Percentiles rank a stretch among this genome's conserved stretches.
These are phyloP conservation scores for Iguana delicatissima DNA, from an alignment of 2,797 vertebrate species.

Conservation along the genomic window DNA sequence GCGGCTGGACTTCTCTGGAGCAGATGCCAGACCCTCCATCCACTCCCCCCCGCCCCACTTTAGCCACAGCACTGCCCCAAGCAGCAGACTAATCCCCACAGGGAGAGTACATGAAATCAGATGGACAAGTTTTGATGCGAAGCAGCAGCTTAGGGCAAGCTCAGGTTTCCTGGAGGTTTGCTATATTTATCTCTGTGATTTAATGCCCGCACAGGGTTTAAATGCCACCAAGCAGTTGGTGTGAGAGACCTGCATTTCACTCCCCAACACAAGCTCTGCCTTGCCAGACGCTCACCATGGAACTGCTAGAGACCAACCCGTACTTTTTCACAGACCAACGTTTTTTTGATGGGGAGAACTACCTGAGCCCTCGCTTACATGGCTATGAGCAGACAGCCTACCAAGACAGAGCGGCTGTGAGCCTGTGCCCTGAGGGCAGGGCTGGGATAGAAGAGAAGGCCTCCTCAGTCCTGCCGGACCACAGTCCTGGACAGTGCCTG, in stretches of 20 bases:
- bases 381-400: slow-evolving; percentile 87
- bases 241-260: slow-evolving; percentile 80
- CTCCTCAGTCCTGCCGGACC: slow-evolving; percentile 84
- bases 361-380: slow-evolving; percentile 89
- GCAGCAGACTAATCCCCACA: slow-evolving; percentile 51
- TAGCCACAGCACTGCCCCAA: not conserved
- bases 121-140: slow-evolving; percentile 96
- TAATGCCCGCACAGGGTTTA: slow-evolving; percentile 97
- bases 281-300: slow-evolving; percentile 83
- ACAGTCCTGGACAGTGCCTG: slow-evolving; percentile 95
- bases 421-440: slow-evolving; percentile 83
- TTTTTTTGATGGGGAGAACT: slow-evolving; percentile 95
- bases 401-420: slow-evolving; percentile 87
- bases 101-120: slow-evolving; percentile 85
- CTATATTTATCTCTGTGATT: slow-evolving; percentile 99
- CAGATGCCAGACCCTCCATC: slow-evolving; percentile 53
- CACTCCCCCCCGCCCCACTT: slow-evolving; percentile 64
- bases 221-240: slow-evolving; percentile 99
- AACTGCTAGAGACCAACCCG: slow-evolving; percentile 98
- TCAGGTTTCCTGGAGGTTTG: slow-evolving; percentile 95
- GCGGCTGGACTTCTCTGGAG: slow-evolving; percentile 11
- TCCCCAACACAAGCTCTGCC: slow-evolving; percentile 69
- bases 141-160: slow-evolving; percentile 97
- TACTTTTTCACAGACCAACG: slow-evolving; percentile 97
- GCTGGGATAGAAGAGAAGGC: slow-evolving; percentile 89